Conservation (phyloP, 2,113 vertebrate species). For the Nothocercus julius region DNA sequence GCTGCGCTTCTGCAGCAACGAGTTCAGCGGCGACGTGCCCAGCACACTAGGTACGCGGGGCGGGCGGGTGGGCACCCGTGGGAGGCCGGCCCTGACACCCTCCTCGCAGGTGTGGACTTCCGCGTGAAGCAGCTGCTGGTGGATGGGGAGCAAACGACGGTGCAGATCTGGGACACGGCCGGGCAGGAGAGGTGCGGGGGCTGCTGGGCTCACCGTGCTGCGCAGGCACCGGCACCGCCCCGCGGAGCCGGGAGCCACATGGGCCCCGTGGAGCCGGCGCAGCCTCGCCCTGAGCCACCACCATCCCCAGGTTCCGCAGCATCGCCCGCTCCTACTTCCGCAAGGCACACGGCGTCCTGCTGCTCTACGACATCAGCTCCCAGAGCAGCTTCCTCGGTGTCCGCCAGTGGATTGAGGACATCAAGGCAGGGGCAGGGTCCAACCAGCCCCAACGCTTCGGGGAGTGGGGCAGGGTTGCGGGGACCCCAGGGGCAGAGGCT, state of each 20-base stretch:
- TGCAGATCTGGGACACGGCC: slow-evolving; percentile 83
- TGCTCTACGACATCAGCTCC: slow-evolving; percentile 80
- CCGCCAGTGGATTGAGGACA: slow-evolving; percentile 78
- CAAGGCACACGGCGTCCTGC: slow-evolving; percentile 77
- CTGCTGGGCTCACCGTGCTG: no score
- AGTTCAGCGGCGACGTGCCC: slow-evolving; percentile 77
- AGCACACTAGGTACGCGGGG: slow-evolving; percentile 69
- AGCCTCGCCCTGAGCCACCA: no score
- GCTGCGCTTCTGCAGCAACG: slow-evolving; percentile 72
- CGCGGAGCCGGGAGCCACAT: no score
- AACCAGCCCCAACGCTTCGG: fast-evolving
- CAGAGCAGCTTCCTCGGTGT: slow-evolving; percentile 80
- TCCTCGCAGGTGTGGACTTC: slow-evolving; percentile 78
- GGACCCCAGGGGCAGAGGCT: no score
- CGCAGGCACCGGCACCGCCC: no score
- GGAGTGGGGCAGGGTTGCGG: no score
- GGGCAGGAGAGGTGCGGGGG: slow-evolving; percentile 77
- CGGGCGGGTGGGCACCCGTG: not conserved
- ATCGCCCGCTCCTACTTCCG: slow-evolving; percentile 79
- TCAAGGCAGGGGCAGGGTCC: slow-evolving; percentile 58
- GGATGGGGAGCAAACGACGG: slow-evolving; percentile 75
- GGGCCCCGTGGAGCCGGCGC: no score
- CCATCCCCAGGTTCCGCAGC: slow-evolving; percentile 72
- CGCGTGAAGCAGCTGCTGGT: slow-evolving; percentile 82
- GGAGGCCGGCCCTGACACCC: not conserved